Conservation (phyloP, 1,140 invertebrate species). For the Monochamus saltuarius region DNA sequence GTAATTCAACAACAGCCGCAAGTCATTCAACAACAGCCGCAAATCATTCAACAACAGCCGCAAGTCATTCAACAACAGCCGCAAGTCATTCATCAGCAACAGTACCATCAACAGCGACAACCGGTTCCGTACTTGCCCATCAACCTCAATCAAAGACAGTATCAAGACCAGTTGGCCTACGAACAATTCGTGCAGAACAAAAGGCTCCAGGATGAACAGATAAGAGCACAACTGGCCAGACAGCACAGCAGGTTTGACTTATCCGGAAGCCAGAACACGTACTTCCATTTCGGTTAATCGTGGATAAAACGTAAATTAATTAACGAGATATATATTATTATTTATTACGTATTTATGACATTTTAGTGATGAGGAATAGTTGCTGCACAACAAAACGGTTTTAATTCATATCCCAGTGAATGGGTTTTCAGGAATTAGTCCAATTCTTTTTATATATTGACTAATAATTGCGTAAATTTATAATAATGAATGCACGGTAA, state of each 20-base stretch:
- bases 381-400: constrained; percentile 5
- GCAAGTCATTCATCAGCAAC: constrained; percentile 37
- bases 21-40: constrained; percentile 30
- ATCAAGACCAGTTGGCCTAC: constrained; percentile 33
- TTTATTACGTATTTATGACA: constrained; percentile 17
- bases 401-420: background rate
- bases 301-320: background rate
- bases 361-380: constrained; percentile 13
- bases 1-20: constrained; percentile 20
- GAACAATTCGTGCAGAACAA: constrained; percentile 33
- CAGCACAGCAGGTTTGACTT: constrained; percentile 43
- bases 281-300: constrained; percentile 35
- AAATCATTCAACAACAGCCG: constrained; percentile 44
- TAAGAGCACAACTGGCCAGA: constrained; percentile 28
- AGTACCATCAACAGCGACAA: constrained; percentile 33
- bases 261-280: constrained; percentile 24
- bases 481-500: background rate
- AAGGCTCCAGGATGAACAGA: constrained; percentile 28
- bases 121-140: constrained; percentile 15
- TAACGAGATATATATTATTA: constrained; percentile 21
- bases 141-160: constrained; percentile 23
- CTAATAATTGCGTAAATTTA: too few species aligned
- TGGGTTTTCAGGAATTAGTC: too few species aligned
- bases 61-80: constrained; percentile 38
- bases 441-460: too few species aligned